A percentile compares a stretch with the other conserved stretches of the same genome.
phyloP scores from a whole-genome alignment of 2,888 invertebrate genomes.

The Labia minor region DNA sequence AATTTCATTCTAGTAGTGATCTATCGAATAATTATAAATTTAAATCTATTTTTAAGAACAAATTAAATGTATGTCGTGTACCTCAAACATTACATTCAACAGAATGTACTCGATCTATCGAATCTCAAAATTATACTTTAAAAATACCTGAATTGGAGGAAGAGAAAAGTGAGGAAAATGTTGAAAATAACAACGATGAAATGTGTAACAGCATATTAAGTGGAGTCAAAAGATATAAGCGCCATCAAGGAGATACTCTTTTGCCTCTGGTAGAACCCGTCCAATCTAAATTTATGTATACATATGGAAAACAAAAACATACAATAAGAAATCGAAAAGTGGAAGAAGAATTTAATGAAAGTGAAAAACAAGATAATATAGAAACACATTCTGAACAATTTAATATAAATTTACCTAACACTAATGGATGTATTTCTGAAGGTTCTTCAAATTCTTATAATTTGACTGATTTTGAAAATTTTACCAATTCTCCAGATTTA shows the following conservation, averaged over 20 bases:
- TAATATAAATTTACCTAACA: neutral
- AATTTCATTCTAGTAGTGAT: no score
- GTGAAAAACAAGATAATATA: neutral
- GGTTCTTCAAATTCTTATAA: neutral
- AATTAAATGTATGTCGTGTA: no score
- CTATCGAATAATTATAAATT: no score
- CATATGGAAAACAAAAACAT: neutral
- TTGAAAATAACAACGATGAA: neutral
- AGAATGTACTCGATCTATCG: neutral
- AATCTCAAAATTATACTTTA: neutral
- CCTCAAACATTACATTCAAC: neutral
- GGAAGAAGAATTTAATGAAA: neutral
- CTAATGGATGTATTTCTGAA: neutral
- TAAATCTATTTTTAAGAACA: no score
- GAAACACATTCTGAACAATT: neutral
- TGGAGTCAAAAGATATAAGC: neutral
- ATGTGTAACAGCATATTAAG: neutral
- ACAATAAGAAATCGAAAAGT: neutral
- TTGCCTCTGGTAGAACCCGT: neutral
- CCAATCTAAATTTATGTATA: constrained; percentile 13
- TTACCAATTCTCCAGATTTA: constrained; percentile 1
- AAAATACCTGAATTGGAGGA: neutral
- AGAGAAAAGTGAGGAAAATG: neutral
- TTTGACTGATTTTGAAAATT: neutral
- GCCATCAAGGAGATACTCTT: neutral